These are phyloP conservation scores for Petrocephalus microphthalmus DNA, from an alignment of 2,113 vertebrate species.

Conservation along the genomic window DNA sequence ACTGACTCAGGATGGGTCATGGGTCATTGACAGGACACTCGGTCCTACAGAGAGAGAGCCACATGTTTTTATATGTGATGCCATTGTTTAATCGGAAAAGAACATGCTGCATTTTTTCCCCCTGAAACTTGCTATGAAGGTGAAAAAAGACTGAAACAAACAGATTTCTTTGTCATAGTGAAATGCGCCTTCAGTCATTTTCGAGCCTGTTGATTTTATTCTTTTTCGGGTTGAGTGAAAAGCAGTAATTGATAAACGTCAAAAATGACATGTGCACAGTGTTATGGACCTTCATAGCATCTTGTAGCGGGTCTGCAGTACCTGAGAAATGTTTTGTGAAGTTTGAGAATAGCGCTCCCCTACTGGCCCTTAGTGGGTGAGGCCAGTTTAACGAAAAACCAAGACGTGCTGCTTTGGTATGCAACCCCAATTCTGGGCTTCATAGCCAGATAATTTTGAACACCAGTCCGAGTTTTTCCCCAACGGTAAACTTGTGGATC, in stretches of 20 bases:
- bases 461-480: not conserved
- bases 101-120: no score
- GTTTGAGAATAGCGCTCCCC: constrained; percentile 2
- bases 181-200: not conserved
- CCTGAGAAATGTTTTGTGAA: not conserved
- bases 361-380: not conserved
- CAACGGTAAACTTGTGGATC: not conserved
- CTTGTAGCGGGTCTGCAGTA: not conserved
- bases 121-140: not conserved
- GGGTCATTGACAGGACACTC: not conserved
- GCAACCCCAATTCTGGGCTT: not conserved
- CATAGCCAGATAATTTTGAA: not conserved
- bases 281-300: not conserved
- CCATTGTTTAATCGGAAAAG: no score
- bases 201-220: not conserved
- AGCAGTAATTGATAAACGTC: not conserved
- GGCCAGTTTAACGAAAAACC: not conserved
- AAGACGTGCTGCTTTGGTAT: not conserved
- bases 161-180: not conserved
- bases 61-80: no score
- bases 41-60: not conserved
- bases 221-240: not conserved
- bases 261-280: not conserved
- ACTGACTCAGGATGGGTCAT: not conserved
- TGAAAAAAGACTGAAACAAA: not conserved